Evolutionary conservation across 2,797 vertebrate genomes (phyloP).

Genomic region (Siniperca scherzeri): DNA sequence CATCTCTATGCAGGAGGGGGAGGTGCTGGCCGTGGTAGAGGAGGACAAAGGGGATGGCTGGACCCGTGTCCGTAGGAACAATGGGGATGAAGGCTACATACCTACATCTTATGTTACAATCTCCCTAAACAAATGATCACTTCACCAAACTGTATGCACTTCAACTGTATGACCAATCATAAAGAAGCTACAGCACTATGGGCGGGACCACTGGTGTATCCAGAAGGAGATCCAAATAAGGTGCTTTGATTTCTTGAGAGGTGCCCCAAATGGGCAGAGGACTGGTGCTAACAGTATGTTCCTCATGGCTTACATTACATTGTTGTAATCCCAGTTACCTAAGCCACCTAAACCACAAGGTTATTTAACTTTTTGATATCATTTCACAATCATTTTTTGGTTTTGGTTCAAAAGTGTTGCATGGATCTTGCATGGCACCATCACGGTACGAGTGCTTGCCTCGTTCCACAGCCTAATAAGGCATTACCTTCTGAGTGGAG

Average conservation of each 20-base stretch:
- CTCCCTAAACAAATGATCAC: conserved; percentile 81
- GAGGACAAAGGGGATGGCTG: conserved; percentile 95
- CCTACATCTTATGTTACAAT: conserved; percentile 92
- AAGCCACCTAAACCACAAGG: conserved; percentile 45
- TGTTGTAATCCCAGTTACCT: conserved; percentile 41
- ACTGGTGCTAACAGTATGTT: conserved; percentile 50
- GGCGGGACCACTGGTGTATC: conserved; percentile 47
- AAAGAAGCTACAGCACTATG: conserved; percentile 51
- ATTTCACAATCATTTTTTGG: conserved; percentile 34
- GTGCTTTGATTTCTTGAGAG: conserved; percentile 55
- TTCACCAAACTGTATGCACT: conserved; percentile 42
- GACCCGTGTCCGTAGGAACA: conserved; percentile 90
- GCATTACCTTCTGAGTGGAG: conserved; percentile 41
- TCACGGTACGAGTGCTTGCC: conserved; percentile 36
- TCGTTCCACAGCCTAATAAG: conserved; percentile 35
- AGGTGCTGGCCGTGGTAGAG: conserved; percentile 90
- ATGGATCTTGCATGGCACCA: conserved; percentile 30
- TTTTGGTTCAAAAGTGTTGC: conserved; percentile 43
- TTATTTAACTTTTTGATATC: conserved; percentile 51
- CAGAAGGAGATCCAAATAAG: conserved; percentile 35
- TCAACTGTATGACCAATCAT: conserved; percentile 60
- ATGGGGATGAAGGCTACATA: conserved; percentile 93
- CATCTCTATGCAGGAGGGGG: conserved; percentile 92
- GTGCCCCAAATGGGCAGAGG: conserved; percentile 39
- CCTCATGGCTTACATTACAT: conserved; percentile 39